Base-by-base conservation (phyloP, 2,888 invertebrate genomes). In the Dolomedes plantarius region DNA sequence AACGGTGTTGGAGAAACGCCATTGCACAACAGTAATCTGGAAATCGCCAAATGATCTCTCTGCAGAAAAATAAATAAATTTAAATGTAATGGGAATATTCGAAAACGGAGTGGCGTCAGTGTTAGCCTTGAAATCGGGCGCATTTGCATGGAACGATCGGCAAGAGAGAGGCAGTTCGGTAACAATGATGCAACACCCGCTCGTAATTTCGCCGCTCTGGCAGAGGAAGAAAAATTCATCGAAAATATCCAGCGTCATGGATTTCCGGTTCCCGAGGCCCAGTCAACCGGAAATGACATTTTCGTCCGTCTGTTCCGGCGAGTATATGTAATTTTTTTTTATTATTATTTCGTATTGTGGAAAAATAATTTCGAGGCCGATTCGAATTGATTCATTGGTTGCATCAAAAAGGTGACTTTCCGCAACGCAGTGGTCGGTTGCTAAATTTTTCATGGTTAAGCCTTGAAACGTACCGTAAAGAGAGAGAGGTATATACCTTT, bases 251-350 rank as follows among this genome's bases (percentile, higher is more conserved):
- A 36, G 75, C 80, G 80, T 73, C 73, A 50, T 71, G 56, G 73
- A 73, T 85, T 85, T 85, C 83, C 83, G 72, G 72, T 77, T 76
- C 71, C 73, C 65, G 77, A 72, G 50, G 77, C 46, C 77, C 67
- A 85, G 73, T 85, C 77, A 85, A 68, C 77, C 83, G 83, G 83
- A 85, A 77, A 85, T 85, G 83, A 85, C 77, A 85, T 77, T 77
- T 41, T 28, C 23, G 19, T 83, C 73, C 81, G 39, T 75, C 23
- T 50, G 39, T 81, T 81, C 46, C 69, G 29, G 31, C 28, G 29
- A 1, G n/a, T n/a, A n/a, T n/a, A n/a, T n/a, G n/a, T n/a, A n/a
- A n/a, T n/a, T n/a, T n/a, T n/a, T n/a, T n/a, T n/a, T n/a, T n/a
- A n/a, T n/a, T n/a, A 32, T 27, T 56, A 27, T 73, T 73, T 56